These are phyloP conservation scores for Enteromius trimaculatus DNA, from an alignment of 2,797 vertebrate genomes.

Conservation along the genomic window DNA sequence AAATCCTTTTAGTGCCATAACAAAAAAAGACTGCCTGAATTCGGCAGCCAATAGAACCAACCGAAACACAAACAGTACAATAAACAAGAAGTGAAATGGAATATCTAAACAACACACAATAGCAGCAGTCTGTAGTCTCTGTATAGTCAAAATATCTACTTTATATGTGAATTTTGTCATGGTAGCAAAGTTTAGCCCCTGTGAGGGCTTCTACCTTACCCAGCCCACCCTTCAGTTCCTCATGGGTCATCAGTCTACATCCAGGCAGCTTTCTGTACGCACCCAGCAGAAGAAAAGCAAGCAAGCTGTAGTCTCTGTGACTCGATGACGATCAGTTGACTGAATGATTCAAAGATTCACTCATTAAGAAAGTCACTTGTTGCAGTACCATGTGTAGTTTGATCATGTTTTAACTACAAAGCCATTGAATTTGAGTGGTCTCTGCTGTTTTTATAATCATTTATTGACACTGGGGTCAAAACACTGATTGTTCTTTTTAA, in stretches of 20 bases:
- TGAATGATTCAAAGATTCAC: not conserved
- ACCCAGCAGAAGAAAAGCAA: conserved; percentile 46
- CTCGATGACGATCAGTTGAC: not conserved
- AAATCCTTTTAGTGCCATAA: conserved; percentile 31
- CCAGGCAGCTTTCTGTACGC: conserved; percentile 27
- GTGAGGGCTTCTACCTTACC: conserved; percentile 17
- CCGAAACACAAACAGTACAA: not conserved
- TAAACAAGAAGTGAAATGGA: not conserved
- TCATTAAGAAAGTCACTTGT: not conserved
- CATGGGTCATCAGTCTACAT: conserved; percentile 45
- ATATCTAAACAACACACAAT: not conserved
- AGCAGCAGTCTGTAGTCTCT: not conserved
- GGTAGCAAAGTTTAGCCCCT: not conserved
- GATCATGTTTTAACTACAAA: not conserved
- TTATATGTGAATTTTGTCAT: not conserved
- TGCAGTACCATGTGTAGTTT: not conserved
- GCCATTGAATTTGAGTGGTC: not conserved
- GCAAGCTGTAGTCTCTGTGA: not conserved
- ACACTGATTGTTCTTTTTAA: not conserved
- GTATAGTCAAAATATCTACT: not conserved
- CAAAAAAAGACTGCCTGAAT: conserved; percentile 8
- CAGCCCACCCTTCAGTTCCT: conserved; percentile 19
- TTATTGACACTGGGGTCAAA: not conserved
- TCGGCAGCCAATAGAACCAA: not conserved
- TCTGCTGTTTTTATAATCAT: not conserved